Percentiles rank a stretch among this genome's conserved stretches.
These are phyloP conservation scores for Drosophila melanica DNA, from an alignment of 1,140 invertebrate species.

Conservation along the genomic window DNA sequence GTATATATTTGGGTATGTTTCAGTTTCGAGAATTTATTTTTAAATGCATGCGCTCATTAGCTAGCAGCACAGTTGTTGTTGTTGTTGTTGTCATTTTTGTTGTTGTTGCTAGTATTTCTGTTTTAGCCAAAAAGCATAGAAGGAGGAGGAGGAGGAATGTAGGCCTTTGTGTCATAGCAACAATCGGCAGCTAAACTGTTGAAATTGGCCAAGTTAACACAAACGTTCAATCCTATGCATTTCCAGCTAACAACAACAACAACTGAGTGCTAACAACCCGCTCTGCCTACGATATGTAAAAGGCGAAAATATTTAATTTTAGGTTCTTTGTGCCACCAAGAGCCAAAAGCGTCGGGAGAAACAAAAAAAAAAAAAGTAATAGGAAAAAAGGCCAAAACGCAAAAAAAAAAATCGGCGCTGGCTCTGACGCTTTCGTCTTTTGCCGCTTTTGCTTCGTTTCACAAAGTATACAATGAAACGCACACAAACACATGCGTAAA, in stretches of 20 bases:
- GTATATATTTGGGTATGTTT: constrained; percentile 67
- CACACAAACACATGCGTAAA: constrained; percentile 37
- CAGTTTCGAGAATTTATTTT: constrained; percentile 74
- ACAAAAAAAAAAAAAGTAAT: constrained; percentile 26
- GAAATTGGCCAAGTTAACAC: constrained; percentile 34
- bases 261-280: constrained; percentile 51
- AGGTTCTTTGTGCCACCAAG: constrained; percentile 73
- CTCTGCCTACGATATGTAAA: constrained; percentile 77
- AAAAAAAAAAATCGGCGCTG: constrained; percentile 40
- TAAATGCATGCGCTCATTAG: constrained; percentile 79
- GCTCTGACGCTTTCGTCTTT: constrained; percentile 69
- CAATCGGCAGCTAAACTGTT: constrained; percentile 41
- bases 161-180: constrained; percentile 77
- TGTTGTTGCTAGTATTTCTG: constrained; percentile 28
- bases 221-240: constrained; percentile 17
- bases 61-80: constrained; percentile 31
- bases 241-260: constrained; percentile 44
- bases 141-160: constrained; percentile 50
- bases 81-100: constrained; percentile 18
- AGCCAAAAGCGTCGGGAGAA: constrained; percentile 48
- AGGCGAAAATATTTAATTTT: constrained; percentile 83
- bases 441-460: constrained; percentile 58
- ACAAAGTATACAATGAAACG: constrained; percentile 73
- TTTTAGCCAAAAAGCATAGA: constrained; percentile 42
- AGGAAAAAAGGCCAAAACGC: constrained; percentile 18